Percentiles rank a stretch among this genome's conserved stretches.
Evolutionary conservation across 2,888 invertebrate genomes (phyloP).

Genomic region (Xanthorhoe designata): DNA sequence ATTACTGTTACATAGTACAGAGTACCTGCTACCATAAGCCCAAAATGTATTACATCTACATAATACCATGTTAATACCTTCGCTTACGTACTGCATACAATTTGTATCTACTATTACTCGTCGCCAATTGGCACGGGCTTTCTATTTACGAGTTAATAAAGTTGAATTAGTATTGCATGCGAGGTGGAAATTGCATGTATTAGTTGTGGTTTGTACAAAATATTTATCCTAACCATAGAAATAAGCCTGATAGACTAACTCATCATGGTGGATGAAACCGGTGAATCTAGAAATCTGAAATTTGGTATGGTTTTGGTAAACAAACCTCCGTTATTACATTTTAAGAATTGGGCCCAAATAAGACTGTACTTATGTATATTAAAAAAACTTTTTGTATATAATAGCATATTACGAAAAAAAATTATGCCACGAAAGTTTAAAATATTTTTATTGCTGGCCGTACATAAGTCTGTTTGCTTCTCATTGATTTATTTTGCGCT

Average conservation of each 20-base stretch:
- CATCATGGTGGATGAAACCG: not conserved
- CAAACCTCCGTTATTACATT: too few relatives aligned
- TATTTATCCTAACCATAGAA: not conserved
- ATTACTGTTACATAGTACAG: not conserved
- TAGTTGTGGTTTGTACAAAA: conserved; percentile 6
- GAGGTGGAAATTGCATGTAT: conserved; percentile 16
- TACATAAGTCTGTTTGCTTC: not conserved
- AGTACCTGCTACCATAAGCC: conserved; percentile 21
- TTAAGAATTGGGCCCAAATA: too few relatives aligned
- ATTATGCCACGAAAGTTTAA: too few relatives aligned
- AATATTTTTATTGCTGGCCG: not conserved
- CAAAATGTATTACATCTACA: conserved; percentile 41
- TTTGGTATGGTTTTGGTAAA: too few relatives aligned
- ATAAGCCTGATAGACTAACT: not conserved
- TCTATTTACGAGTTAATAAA: conserved; percentile 38
- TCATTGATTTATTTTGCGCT: conserved; percentile 16
- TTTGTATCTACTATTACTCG: conserved; percentile 14
- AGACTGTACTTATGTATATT: too few relatives aligned
- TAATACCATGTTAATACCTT: conserved; percentile 46
- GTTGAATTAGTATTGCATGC: conserved; percentile 32
- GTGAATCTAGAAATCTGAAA: too few relatives aligned
- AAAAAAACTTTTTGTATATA: too few relatives aligned
- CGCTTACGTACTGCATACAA: conserved; percentile 46
- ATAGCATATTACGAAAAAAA: too few relatives aligned
- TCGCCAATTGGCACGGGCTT: conserved; percentile 37